Evolutionary conservation across 1,140 invertebrate genomes (phyloP).

Genomic region (Drosophila ficusphila): DNA sequence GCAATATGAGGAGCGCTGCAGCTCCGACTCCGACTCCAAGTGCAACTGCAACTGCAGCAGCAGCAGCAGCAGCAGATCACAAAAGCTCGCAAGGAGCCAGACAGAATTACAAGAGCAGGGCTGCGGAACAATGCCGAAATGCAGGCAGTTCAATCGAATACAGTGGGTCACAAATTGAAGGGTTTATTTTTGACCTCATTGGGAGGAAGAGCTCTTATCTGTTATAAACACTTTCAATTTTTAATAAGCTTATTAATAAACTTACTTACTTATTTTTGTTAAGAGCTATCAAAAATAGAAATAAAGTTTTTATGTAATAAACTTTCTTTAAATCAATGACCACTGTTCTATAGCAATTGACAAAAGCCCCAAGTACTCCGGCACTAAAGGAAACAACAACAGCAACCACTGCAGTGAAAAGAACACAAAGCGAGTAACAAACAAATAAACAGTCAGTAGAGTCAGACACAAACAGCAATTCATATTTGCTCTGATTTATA

Average conservation of each 20-base stretch:
- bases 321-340: neutral
- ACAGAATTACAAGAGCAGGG: conserved; percentile 73
- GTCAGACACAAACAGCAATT: conserved; percentile 74
- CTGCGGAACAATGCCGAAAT: conserved; percentile 69
- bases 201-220: neutral
- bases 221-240: neutral
- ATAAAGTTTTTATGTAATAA: too few species aligned
- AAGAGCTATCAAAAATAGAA: too few species aligned
- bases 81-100: conserved; percentile 67
- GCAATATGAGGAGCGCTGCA: conserved; percentile 32
- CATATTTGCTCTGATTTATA: conserved; percentile 83
- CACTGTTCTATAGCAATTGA: conserved; percentile 45
- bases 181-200: neutral
- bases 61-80: too few species aligned
- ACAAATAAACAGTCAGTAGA: conserved; percentile 72
- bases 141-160: conserved; percentile 70
- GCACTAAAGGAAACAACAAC: conserved; percentile 17
- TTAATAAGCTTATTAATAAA: neutral
- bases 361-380: conserved; percentile 51
- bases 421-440: conserved; percentile 61
- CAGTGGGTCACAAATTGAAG: conserved; percentile 57
- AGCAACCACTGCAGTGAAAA: conserved; percentile 59
- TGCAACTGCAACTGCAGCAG: conserved; percentile 49
- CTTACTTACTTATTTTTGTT: too few species aligned
- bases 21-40: conserved; percentile 6